phyloP scores from a whole-genome alignment of 2,113 vertebrate species.

The Cyprinodon variegatus region DNA sequence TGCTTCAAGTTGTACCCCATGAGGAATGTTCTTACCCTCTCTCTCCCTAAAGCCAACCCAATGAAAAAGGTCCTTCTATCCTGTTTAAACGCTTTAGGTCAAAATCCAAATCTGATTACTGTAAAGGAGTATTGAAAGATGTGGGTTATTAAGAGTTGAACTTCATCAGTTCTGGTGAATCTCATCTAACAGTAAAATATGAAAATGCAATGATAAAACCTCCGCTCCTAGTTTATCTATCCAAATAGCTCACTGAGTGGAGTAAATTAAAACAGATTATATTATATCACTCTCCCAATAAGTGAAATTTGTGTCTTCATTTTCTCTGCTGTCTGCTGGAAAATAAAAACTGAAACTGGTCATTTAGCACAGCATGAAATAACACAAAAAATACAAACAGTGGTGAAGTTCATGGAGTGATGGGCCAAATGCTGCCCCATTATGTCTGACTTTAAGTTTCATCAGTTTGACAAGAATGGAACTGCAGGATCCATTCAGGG shows the following conservation, averaged over 20 bases:
- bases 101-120: background rate
- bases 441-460: background rate
- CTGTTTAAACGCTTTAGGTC: background rate
- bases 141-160: no score
- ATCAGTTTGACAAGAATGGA: background rate
- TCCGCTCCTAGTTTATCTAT: background rate
- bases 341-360: background rate
- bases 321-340: background rate
- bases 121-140: background rate
- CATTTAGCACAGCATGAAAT: background rate
- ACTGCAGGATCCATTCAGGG: background rate
- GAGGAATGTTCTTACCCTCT: background rate
- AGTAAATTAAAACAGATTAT: background rate
- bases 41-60: background rate
- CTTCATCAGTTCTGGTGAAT: background rate
- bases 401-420: background rate
- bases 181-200: background rate
- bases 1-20: background rate
- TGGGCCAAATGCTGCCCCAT: background rate
- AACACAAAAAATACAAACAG: background rate
- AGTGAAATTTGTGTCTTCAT: background rate
- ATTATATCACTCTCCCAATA: background rate
- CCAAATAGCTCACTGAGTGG: background rate
- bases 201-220: background rate
- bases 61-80: background rate